Conservation (phyloP, 2,113 vertebrate species). For the Lonchura striata region DNA sequence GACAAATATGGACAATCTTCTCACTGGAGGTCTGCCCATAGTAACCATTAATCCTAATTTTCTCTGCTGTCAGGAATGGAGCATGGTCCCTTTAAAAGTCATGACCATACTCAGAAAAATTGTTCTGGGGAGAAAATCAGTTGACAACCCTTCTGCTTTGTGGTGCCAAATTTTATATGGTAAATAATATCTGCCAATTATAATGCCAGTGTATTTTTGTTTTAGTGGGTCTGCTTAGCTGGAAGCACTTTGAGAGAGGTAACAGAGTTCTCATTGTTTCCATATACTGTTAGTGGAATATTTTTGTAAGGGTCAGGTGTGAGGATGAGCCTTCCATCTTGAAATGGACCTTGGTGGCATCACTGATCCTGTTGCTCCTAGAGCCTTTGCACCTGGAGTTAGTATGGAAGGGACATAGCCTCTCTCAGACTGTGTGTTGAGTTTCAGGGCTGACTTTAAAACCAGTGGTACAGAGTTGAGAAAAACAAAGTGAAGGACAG, state of each 20-base stretch:
- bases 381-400: neutral
- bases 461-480: neutral
- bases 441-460: neutral
- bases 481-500: neutral
- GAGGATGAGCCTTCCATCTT: fast-evolving
- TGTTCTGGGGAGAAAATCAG: neutral
- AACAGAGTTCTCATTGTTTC: neutral
- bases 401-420: neutral
- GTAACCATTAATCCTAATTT: neutral
- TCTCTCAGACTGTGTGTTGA: neutral
- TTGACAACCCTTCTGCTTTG: neutral
- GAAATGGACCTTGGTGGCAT: neutral
- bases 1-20: neutral
- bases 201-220: neutral
- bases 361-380: neutral
- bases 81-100: neutral
- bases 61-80: neutral
- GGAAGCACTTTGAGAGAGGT: neutral
- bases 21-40: neutral
- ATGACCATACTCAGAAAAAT: neutral
- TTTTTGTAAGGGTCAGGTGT: neutral
- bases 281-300: neutral
- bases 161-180: neutral
- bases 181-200: neutral
- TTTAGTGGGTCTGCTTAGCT: neutral